These are phyloP conservation scores for Calliphora vicina DNA, from an alignment of 1,140 invertebrate species.

Conservation along the genomic window DNA sequence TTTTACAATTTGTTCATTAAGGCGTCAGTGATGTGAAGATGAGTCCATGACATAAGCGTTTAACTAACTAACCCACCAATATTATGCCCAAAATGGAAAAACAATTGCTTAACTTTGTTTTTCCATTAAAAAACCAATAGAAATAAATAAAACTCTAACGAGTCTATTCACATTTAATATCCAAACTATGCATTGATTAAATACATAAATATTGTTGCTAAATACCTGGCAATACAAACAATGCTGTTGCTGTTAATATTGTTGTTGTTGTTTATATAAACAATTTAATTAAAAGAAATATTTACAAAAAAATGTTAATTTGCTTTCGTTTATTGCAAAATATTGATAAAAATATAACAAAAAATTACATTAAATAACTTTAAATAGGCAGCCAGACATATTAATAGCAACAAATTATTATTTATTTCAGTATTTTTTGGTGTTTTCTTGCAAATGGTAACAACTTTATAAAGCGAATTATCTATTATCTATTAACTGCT, in stretches of 20 bases:
- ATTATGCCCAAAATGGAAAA: neutral
- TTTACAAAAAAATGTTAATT: neutral
- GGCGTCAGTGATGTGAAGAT: neutral
- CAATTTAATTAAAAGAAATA: neutral
- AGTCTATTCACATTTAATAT: neutral
- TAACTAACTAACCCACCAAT: neutral
- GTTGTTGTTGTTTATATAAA: neutral
- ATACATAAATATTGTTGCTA: neutral
- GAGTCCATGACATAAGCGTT: neutral
- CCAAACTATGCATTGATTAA: neutral
- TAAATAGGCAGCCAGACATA: neutral
- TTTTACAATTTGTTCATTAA: too few relatives aligned
- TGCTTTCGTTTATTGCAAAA: neutral
- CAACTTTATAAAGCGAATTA: neutral
- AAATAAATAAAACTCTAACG: neutral
- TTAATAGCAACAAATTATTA: neutral
- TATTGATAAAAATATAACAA: neutral
- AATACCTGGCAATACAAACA: neutral
- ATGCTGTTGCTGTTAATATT: neutral
- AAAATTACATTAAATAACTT: neutral
- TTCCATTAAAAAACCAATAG: neutral
- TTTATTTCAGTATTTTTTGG: neutral
- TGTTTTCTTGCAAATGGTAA: neutral
- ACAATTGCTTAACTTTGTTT: neutral
- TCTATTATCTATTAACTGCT: neutral